Percentiles rank a stretch among this genome's conserved stretches.
Conservation (phyloP, 2,113 vertebrate species). For the Ptychochromis oligacanthus region DNA sequence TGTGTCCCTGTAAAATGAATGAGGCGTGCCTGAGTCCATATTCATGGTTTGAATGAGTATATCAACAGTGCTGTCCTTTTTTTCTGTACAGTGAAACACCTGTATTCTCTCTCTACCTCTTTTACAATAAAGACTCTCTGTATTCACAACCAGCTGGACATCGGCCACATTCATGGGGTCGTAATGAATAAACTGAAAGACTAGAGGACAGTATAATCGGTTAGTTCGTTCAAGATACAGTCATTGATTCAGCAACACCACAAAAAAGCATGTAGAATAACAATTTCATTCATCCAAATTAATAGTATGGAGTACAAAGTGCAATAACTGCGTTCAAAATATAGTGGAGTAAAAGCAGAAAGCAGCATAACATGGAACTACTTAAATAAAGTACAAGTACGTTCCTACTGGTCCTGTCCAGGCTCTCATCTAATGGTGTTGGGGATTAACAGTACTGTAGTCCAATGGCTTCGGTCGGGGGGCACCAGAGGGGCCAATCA, state of each 20-base stretch:
- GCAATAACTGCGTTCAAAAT: neutral
- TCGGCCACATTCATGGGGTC: neutral
- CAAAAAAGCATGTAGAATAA: too few species aligned
- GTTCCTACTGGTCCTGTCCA: too few species aligned
- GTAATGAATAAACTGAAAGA: neutral
- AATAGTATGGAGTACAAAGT: neutral
- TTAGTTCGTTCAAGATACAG: neutral
- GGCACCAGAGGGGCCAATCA: too few species aligned
- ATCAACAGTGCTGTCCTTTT: constrained; percentile 81
- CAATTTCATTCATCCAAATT: neutral
- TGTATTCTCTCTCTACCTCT: constrained; percentile 88
- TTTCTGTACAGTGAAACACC: constrained; percentile 86
- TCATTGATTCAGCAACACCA: neutral
- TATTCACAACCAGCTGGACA: constrained; percentile 75
- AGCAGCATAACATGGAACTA: too few species aligned
- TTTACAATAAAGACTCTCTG: constrained; percentile 88
- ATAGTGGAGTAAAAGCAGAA: neutral
- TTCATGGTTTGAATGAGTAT: constrained; percentile 77
- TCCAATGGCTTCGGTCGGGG: too few species aligned
- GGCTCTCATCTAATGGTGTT: too few species aligned
- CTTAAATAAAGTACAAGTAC: too few species aligned
- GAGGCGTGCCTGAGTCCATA: constrained; percentile 69
- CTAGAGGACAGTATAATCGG: neutral
- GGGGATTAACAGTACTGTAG: neutral
- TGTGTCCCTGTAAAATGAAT: constrained; percentile 70